Conservation (phyloP, 2,888 invertebrate genomes). For the Scrobipalpa costella region DNA sequence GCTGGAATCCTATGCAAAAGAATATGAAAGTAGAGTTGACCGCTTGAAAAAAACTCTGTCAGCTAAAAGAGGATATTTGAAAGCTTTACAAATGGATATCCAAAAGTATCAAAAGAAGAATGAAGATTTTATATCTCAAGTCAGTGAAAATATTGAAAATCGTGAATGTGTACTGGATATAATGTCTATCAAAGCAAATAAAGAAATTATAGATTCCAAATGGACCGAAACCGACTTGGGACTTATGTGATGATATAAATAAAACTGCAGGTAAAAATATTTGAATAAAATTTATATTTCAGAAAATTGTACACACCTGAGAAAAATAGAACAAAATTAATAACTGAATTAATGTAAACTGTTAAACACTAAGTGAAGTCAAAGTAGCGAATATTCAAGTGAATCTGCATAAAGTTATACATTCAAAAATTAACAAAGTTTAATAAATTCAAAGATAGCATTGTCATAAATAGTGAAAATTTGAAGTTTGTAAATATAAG, state of each 20-base stretch:
- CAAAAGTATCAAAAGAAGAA: slow-evolving; percentile 72
- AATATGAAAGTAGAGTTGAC: slow-evolving; percentile 65
- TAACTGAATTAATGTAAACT: slow-evolving; percentile 61
- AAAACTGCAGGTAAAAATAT: slow-evolving; percentile 38
- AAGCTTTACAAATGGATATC: slow-evolving; percentile 69
- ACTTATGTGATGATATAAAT: not conserved
- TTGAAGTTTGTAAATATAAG: slow-evolving; percentile 3
- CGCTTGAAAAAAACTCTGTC: slow-evolving; percentile 61
- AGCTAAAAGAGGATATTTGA: slow-evolving; percentile 69
- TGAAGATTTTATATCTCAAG: slow-evolving; percentile 58
- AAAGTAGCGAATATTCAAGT: slow-evolving; percentile 61
- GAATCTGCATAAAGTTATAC: not conserved
- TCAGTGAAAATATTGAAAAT: slow-evolving; percentile 59
- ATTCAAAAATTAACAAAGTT: not conserved
- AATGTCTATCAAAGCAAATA: slow-evolving; percentile 43
- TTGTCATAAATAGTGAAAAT: not conserved
- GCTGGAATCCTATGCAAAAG: slow-evolving; percentile 63
- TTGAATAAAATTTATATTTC: slow-evolving; percentile 80
- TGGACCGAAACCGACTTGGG: slow-evolving; percentile 30
- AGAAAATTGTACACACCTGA: slow-evolving; percentile 79
- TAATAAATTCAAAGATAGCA: not conserved
- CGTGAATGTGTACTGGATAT: slow-evolving; percentile 53
- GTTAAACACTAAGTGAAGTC: slow-evolving; percentile 66
- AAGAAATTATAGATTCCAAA: slow-evolving; percentile 53
- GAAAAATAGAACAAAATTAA: slow-evolving; percentile 75